phyloP scores from a whole-genome alignment of 2,113 vertebrate species.

The Mellivora capensis region DNA sequence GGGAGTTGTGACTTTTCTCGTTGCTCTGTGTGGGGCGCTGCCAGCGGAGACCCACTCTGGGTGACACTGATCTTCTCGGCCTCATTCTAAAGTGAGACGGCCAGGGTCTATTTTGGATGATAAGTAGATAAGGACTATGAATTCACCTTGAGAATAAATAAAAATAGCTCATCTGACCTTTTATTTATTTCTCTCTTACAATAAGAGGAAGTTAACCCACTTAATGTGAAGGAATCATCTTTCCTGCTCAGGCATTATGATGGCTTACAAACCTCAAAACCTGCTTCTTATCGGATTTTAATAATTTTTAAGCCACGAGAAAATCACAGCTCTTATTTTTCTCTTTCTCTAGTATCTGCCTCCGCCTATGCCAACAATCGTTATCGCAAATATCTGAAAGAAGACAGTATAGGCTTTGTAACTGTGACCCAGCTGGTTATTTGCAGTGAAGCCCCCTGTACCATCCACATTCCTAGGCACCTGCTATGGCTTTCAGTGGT shows the following conservation, averaged over 20 bases:
- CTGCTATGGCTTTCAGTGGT: not conserved
- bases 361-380: not conserved
- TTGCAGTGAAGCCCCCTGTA: not conserved
- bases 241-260: not conserved
- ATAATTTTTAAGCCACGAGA: slow-evolving; percentile 1
- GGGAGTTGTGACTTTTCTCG: not conserved
- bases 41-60: not conserved
- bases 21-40: not conserved
- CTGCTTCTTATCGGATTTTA: not conserved
- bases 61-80: not conserved
- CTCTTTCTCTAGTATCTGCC: not conserved
- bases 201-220: slow-evolving; percentile 24
- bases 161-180: slow-evolving; percentile 32
- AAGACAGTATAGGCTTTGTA: not conserved
- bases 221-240: not conserved
- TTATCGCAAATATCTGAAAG: not conserved
- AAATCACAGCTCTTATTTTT: not conserved
- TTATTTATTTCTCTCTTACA: slow-evolving; percentile 24
- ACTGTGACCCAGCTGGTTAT: not conserved
- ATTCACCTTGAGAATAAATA: slow-evolving; percentile 58
- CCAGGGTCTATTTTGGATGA: slow-evolving; percentile 9
- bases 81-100: not conserved
- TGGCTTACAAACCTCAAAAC: not conserved
- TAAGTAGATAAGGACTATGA: slow-evolving; percentile 38
- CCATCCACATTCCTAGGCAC: not conserved